Conservation (phyloP, 2,888 invertebrate genomes). For the Kuschelorhynchus macadamiae region DNA sequence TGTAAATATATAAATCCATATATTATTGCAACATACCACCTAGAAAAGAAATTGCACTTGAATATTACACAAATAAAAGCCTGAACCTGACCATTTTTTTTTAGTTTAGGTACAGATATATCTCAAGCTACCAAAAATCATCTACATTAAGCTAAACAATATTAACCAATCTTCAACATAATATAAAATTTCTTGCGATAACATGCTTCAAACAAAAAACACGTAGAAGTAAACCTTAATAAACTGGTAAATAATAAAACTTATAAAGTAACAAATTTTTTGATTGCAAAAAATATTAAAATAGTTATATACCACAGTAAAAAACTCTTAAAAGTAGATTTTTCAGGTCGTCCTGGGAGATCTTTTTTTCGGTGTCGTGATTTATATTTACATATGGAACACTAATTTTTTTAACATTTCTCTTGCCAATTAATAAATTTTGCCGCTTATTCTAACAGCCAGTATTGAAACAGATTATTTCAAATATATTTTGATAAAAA, state of each 20-base stretch:
- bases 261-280: constrained; percentile 30
- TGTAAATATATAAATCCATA: no score
- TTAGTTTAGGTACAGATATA: neutral
- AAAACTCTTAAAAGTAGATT: constrained; percentile 27
- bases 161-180: constrained; percentile 35
- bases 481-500: no score
- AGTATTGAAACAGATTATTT: no score
- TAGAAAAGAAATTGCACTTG: neutral
- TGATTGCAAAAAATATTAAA: constrained; percentile 33
- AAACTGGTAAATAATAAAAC: constrained; percentile 27
- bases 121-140: constrained; percentile 3
- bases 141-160: constrained; percentile 27
- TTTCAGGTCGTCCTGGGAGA: constrained; percentile 28
- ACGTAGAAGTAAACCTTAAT: constrained; percentile 31
- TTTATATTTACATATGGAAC: constrained; percentile 6
- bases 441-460: no score
- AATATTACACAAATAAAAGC: neutral
- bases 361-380: constrained; percentile 11
- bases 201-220: constrained; percentile 29
- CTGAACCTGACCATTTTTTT: neutral
- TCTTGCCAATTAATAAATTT: no score
- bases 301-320: constrained; percentile 28
- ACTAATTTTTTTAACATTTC: no score
- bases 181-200: constrained; percentile 35
- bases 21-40: no score